phyloP scores from a whole-genome alignment of 2,113 vertebrate genomes.

The Eublepharis macularius region DNA sequence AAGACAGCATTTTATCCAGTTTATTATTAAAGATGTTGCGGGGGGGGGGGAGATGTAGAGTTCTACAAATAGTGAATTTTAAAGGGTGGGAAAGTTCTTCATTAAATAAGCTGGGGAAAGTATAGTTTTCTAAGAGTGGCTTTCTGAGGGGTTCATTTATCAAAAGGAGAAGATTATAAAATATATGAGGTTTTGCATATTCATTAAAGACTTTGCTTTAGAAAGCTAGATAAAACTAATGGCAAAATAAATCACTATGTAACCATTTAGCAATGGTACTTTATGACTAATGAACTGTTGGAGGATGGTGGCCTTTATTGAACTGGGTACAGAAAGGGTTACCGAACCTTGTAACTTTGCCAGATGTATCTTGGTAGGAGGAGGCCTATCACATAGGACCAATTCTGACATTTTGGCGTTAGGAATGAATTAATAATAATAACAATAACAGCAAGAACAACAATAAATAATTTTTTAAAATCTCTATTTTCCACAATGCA shows the following conservation, averaged over 20 bases:
- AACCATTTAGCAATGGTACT: constrained; percentile 20
- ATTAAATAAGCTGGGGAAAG: constrained; percentile 4
- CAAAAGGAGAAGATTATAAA: constrained; percentile 35
- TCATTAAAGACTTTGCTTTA: constrained; percentile 53
- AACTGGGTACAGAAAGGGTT: background rate
- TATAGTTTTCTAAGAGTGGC: background rate
- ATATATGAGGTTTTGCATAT: constrained; percentile 35
- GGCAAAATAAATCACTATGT: constrained; percentile 53
- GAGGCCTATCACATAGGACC: background rate
- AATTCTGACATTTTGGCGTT: background rate
- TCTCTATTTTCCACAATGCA: too few relatives aligned
- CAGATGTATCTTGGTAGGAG: background rate
- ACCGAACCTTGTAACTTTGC: accelerated
- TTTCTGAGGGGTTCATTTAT: constrained; percentile 40
- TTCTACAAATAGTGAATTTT: background rate
- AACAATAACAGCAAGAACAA: too few relatives aligned
- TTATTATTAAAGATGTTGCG: constrained; percentile 7
- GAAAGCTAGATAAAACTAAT: constrained; percentile 56
- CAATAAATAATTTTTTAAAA: too few relatives aligned
- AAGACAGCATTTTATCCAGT: background rate
- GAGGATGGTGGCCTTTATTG: background rate
- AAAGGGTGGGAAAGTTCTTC: constrained; percentile 9
- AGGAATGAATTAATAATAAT: too few relatives aligned
- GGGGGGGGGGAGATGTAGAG: background rate
- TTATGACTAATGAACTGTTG: constrained; percentile 16